Evolutionary conservation across 1,140 invertebrate genomes (phyloP), one percentile per base, ranked within the genome.

Genomic region (Leptoteleia sp.): DNA sequence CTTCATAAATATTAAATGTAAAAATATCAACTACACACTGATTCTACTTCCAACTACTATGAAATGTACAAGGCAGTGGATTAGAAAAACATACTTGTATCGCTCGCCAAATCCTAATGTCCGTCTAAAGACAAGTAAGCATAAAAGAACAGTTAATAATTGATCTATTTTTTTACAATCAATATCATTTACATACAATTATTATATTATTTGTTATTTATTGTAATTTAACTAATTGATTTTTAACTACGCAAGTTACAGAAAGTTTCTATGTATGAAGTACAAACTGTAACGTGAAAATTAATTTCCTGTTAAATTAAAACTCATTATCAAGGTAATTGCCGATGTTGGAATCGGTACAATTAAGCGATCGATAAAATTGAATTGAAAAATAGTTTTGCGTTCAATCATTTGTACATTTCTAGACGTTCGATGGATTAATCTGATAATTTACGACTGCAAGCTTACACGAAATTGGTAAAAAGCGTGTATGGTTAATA

Each of bases 61-160:
- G 22, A 35, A 6, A 55, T 16, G 13, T 19, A 27, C 0, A 8
- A 37, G 37, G 12, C 43, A 62, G 12, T 38, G 35, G 9, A 16
- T 42, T 31, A 31, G 3, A 38, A 52, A 59, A 35, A 76, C 72
- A 79, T 94, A 94, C 93, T 94, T 94, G 93, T 86, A 94, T 89
- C 75, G 93, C 92, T 88, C 93, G 91, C 93, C 93, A 94, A 87
- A 93, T 92, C 91, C 92, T 91, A 90, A 93, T 89, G 90, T 93
- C 92, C 77, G 92, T 91, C 93, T 93, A 90, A 79, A 89, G 87
- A 76, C 80, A 75, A 81, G 38, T 29, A 13, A 55, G 43, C 43
- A 81, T 19, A 27, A 64, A 47, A 17, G 17, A 68, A 48, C 1
- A 5, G n/a, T n/a, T n/a, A n/a, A n/a, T n/a, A n/a, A n/a, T n/a